These are phyloP conservation scores for Poeciliopsis prolifica DNA, from an alignment of 2,113 vertebrate species.

Conservation along the genomic window DNA sequence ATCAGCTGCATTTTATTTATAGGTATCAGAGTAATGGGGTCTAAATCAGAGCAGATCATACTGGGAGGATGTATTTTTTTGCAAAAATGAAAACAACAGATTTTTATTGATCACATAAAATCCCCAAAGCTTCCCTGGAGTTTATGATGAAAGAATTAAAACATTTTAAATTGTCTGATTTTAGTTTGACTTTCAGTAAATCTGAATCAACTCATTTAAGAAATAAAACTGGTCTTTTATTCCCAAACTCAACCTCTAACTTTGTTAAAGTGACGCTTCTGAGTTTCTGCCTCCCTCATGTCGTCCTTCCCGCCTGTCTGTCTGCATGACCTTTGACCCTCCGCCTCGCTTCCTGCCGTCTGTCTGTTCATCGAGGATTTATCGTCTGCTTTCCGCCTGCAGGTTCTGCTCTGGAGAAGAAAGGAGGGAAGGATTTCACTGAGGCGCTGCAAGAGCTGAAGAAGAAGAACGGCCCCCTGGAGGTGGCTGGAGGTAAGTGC, in stretches of 20 bases:
- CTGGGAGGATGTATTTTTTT: neutral
- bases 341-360: conserved; percentile 22
- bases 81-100: too few relatives aligned
- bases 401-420: conserved; percentile 97
- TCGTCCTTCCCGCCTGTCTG: neutral
- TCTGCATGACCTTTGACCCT: conserved; percentile 40
- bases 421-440: conserved; percentile 93
- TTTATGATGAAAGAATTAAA: too few relatives aligned
- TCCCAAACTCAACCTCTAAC: neutral
- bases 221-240: neutral
- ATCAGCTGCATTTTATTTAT: neutral
- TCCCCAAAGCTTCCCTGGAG: neutral
- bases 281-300: conserved; percentile 16
- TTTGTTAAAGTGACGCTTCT: conserved; percentile 24
- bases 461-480: conserved; percentile 96
- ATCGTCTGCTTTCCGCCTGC: conserved; percentile 48
- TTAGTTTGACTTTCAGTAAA: neutral
- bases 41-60: neutral
- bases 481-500: conserved; percentile 91
- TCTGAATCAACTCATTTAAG: neutral
- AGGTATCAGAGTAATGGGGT: neutral
- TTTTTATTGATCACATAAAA: neutral
- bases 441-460: conserved; percentile 92
- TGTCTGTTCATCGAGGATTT: conserved; percentile 8
- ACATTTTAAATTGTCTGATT: too few relatives aligned